Base-by-base conservation (phyloP, 2,888 invertebrate genomes). In the Leucozona laternaria region DNA sequence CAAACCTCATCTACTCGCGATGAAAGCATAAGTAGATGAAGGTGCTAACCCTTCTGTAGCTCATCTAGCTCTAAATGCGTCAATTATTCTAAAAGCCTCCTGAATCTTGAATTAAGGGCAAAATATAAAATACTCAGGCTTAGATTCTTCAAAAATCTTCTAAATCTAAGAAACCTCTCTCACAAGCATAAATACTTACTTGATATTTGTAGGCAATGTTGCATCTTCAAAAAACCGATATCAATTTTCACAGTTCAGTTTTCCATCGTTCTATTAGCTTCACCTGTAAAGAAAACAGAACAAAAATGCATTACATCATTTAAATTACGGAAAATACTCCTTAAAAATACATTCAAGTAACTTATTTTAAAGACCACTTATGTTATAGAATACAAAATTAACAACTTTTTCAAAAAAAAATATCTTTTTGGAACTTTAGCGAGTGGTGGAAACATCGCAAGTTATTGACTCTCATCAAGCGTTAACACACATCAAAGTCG, bases 401-500 rank as follows among this genome's bases (percentile, higher is more conserved):
- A 64, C 57, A 48, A 55, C 22, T 10, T 4, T 48, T 48, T 64
- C 15, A 22, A 72, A 76, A 70, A 22, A 72, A 76, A 70, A 48
- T 73, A 75, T 45, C 10, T 79, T 86, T 86, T 88, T 81, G 57
- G 62, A 66, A 89, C 89, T 88, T 8, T 90, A 92, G 92, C 91
- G 92, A 90, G 90, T 91, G 88, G 89, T 92, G 89, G 92, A 92
- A 90, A 92, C 92, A 80, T 92, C 91, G 81, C 92, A 92, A 84
- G 88, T 91, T 40, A 91, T 91, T 87, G 91, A 92, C 89, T 91
- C 90, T 90, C 90, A 91, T 88, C 92, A 92, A 89, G 92, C 92
- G 58, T 88, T 92, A 83, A 92, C 92, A 71, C 92, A 92, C 89
- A 91, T 92, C 17, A 91, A 92, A 91, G 91, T 92, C 87, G 92